These are phyloP conservation scores for Mionectes olivaceus DNA, from an alignment of 2,797 vertebrate species.

Conservation along the genomic window DNA sequence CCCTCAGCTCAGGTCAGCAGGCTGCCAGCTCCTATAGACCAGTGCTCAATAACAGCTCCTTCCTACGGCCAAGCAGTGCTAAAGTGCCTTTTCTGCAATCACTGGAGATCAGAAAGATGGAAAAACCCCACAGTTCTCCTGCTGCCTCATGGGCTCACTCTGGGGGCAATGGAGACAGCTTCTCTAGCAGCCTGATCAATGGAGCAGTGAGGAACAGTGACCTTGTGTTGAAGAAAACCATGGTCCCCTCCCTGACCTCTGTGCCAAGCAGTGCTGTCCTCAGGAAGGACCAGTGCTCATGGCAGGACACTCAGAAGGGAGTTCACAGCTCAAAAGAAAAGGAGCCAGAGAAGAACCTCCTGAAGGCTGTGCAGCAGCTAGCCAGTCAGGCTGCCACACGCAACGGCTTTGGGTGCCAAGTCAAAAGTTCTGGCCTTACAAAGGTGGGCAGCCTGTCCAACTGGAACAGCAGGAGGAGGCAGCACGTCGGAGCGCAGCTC, in stretches of 20 bases:
- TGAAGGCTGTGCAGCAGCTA: conserved; percentile 69
- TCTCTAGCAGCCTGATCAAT: background rate
- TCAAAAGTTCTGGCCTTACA: conserved; percentile 69
- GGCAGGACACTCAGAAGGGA: background rate
- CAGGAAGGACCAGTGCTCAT: background rate
- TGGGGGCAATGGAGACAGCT: conserved; percentile 38
- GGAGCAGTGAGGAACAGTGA: background rate
- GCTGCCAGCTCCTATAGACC: conserved; percentile 76
- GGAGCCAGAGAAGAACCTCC: conserved; percentile 57
- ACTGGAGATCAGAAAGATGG: conserved; percentile 69
- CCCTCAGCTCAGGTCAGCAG: conserved; percentile 68
- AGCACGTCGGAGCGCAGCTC: conserved; percentile 11
- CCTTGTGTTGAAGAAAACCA: background rate
- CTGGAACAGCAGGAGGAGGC: conserved; percentile 45
- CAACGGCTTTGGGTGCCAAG: background rate
- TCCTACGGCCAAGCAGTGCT: conserved; percentile 72
- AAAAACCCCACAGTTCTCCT: conserved; percentile 9
- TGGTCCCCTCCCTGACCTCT: background rate
- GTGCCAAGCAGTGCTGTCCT: background rate
- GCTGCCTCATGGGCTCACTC: conserved; percentile 27
- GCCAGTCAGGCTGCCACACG: background rate
- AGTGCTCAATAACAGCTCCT: conserved; percentile 69
- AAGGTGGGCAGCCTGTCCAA: conserved; percentile 44
- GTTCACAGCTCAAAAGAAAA: conserved; percentile 1
- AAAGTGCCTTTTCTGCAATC: conserved; percentile 86